A percentile compares a stretch with the other conserved stretches of the same genome.
Evolutionary conservation across 2,797 vertebrate species (phyloP).

Genomic region (Poecilia wingei): DNA sequence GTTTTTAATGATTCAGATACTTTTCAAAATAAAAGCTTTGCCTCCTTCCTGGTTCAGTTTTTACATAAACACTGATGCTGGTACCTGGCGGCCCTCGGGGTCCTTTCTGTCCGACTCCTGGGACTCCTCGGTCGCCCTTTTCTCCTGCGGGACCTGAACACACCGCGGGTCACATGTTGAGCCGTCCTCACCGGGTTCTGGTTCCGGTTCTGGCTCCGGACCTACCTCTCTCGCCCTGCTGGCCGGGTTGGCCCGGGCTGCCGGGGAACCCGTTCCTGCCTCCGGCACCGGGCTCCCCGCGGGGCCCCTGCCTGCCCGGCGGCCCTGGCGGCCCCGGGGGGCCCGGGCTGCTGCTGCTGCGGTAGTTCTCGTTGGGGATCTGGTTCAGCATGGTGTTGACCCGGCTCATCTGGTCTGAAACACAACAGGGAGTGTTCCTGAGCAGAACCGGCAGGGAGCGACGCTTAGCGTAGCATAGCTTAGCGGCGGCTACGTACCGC

Average conservation of each 20-base stretch:
- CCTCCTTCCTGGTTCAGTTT: neutral
- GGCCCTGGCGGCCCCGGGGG: constrained; percentile 88
- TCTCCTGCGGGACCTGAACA: constrained; percentile 88
- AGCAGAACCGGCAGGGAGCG: neutral
- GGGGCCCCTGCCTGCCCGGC: constrained; percentile 83
- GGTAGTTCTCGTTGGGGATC: constrained; percentile 88
- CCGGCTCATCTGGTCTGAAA: constrained; percentile 91
- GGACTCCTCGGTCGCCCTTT: constrained; percentile 89
- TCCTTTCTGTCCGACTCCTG: constrained; percentile 87
- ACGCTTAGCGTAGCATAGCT: too few relatives aligned
- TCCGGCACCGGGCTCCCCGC: constrained; percentile 89
- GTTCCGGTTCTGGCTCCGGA: neutral
- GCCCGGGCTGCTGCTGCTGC: constrained; percentile 87
- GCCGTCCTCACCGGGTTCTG: neutral
- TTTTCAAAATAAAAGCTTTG: neutral
- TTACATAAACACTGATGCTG: constrained; percentile 3
- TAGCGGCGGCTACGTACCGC: constrained; percentile 72
- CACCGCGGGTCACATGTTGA: neutral
- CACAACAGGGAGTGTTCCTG: neutral
- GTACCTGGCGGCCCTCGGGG: constrained; percentile 90
- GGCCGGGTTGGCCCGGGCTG: constrained; percentile 87
- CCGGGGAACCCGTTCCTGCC: constrained; percentile 93
- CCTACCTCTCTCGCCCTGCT: constrained; percentile 90
- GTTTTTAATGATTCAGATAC: too few relatives aligned
- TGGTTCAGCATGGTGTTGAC: constrained; percentile 94